Conservation (phyloP, 2,888 invertebrate species). For the Incurvaria masculella region DNA sequence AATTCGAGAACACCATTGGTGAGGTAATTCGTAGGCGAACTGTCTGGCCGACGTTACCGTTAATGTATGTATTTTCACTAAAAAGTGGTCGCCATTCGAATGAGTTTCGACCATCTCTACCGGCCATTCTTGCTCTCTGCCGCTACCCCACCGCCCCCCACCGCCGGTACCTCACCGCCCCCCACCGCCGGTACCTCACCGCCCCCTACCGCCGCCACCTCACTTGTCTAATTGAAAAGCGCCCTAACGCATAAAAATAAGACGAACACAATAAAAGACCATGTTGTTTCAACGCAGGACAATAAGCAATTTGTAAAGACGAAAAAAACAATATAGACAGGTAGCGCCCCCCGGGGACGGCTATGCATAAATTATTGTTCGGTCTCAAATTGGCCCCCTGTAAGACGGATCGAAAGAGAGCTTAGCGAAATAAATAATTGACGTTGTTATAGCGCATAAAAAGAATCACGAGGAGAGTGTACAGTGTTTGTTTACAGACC, state of each 20-base stretch:
- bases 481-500: slow-evolving; percentile 12
- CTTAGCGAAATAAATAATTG: slow-evolving; percentile 6
- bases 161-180: too few species aligned
- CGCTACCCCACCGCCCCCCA: too few species aligned
- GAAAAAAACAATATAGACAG: slow-evolving; percentile 1
- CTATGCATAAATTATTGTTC: slow-evolving; percentile 3
- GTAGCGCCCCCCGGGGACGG: slow-evolving; percentile 2
- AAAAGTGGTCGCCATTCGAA: too few species aligned
- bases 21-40: too few species aligned
- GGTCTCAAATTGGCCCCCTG: not conserved
- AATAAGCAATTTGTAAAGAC: not conserved
- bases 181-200: too few species aligned
- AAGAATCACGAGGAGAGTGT: too few species aligned
- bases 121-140: too few species aligned
- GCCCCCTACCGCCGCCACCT: too few species aligned
- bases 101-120: too few species aligned
- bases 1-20: too few species aligned
- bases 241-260: slow-evolving; percentile 1
- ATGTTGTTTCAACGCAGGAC: not conserved
- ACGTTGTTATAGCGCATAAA: slow-evolving; percentile 8
- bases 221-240: slow-evolving; percentile 4
- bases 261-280: not conserved
- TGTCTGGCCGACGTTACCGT: too few species aligned
- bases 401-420: slow-evolving; percentile 3
- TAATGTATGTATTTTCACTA: too few species aligned